Evolutionary conservation across 2,797 vertebrate genomes (phyloP), one percentile per base, ranked within the genome.

Genomic region (Vespertilio murinus): DNA sequence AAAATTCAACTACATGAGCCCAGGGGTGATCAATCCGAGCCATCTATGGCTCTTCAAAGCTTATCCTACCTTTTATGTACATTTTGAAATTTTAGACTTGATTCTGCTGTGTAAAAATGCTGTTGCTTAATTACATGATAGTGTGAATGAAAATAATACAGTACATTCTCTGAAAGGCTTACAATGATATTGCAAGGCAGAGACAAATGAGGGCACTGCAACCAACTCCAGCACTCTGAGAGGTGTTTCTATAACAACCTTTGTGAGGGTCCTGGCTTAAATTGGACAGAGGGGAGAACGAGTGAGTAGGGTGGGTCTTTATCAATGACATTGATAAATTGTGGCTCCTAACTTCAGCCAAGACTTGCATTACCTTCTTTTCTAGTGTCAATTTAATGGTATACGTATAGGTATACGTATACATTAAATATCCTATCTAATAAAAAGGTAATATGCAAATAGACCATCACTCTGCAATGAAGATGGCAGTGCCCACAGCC

Each of bases 41-140:
- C 16, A 59, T 20, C 59, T 71, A 47, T 25, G n/a, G 47, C 14
- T 81, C 78, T 88, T 92, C 35, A 67, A 88, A 88, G 12, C 30
- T 77, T 93, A 12, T 88, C 54, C 56, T 75, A 49, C 4, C 11
- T 78, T 73, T 59, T 54, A 71, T 33, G 35, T 52, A 71, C 35
- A 86, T 59, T 65, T 52, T 74, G 17, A 56, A 84, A 61, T 20
- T 47, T 80, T 75, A 45, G 38, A 54, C 56, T 94, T 88, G 59
- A 40, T 80, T 94, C 85, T 94, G 85, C 35, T 83, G 35, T 93
- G 89, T 91, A 69, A 94, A 95, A 95, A 91, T 81, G 40, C 4
- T 40, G 12, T 70, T 77, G 56, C 11, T 49, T 82, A 79, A 86
- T 91, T 95, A 59, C n/a, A 33, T 90, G 49, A 82, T 23, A 42